Evolutionary conservation across 1,140 invertebrate species (phyloP).

Genomic region (Diabrotica virgifera): DNA sequence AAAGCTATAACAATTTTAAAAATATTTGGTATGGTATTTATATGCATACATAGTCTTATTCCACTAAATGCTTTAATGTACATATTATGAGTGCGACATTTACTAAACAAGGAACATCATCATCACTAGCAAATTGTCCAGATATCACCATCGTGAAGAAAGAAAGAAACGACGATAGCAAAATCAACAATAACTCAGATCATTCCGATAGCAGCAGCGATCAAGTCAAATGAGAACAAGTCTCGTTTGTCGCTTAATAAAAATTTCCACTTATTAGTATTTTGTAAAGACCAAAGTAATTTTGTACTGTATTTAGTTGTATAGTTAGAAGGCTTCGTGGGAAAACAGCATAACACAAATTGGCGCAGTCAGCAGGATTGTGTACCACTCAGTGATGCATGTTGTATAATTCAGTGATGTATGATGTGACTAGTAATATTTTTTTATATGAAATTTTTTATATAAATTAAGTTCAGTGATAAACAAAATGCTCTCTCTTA

Average conservation of each 20-base stretch:
- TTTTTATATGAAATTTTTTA: too few relatives aligned
- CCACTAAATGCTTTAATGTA: too few relatives aligned
- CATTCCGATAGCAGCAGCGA: slow-evolving; percentile 44
- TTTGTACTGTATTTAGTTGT: slow-evolving; percentile 40
- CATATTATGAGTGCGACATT: too few relatives aligned
- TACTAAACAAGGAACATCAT: background rate
- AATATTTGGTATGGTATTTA: too few relatives aligned
- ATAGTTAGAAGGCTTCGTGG: background rate
- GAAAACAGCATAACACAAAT: too few relatives aligned
- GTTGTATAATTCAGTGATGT: too few relatives aligned
- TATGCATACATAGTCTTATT: too few relatives aligned
- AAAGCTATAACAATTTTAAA: too few relatives aligned
- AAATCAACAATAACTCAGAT: slow-evolving; percentile 50
- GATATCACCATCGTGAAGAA: slow-evolving; percentile 63
- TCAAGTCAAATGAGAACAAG: slow-evolving; percentile 32
- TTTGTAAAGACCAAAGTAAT: slow-evolving; percentile 50
- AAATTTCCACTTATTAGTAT: slow-evolving; percentile 45
- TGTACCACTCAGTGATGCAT: background rate
- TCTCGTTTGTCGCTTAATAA: background rate
- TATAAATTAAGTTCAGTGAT: too few relatives aligned
- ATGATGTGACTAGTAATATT: too few relatives aligned
- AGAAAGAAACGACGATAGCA: slow-evolving; percentile 51
- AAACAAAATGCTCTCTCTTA: too few relatives aligned
- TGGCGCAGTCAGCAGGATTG: too few relatives aligned
- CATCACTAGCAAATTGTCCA: slow-evolving; percentile 58